Base-by-base conservation (phyloP, 2,797 vertebrate species). In the Spizella passerina region DNA sequence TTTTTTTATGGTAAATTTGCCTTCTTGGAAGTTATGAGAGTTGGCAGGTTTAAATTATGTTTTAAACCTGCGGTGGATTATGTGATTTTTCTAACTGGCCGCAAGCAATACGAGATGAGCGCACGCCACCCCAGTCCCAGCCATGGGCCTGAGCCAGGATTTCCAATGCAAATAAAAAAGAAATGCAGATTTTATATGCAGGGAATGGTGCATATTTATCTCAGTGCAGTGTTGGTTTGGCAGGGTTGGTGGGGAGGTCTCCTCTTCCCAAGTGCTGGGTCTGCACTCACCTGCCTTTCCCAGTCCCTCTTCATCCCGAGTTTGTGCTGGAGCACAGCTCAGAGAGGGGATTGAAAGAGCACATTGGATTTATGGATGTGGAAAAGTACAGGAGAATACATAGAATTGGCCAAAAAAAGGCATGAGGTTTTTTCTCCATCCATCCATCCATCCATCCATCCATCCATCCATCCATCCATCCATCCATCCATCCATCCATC, bases 11-110 rank as follows among this genome's bases (percentile, higher is more conserved):
- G 91, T 49, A 91, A 91, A 90, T 97, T 91, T 93, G 64, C 90
- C 64, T 88, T 92, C 76, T 93, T 95, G 78, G 87, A 77, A 94
- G n/a, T 89, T 91, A 96, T 96, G 87, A 94, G 91, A 91, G 63
- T 89, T 97, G 92, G 93, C 90, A 96, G 72, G 36, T 96, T 96
- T 92, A 96, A 93, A 82, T 95, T 96, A 49, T 55, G 59, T 56
- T 97, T 93, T 78, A 97, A 95, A 96, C 50, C 87, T 57, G 87
- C 0, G 70, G 85, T 96, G 69, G 57, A 90, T 95, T 94, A 63
- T 36, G 59, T 50, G 92, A 79, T 38, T 88, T 77, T 93, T 72
- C 52, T 93, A 86, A 82, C 90, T 70, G 88, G 86, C 92, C 96
- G 36, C 82, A 92, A 91, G 84, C 23, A 85, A 53, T 78, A 50